Evolutionary conservation across 1,140 invertebrate species (phyloP), one percentile per base, ranked within the genome.

Genomic region (Apis dorsata): DNA sequence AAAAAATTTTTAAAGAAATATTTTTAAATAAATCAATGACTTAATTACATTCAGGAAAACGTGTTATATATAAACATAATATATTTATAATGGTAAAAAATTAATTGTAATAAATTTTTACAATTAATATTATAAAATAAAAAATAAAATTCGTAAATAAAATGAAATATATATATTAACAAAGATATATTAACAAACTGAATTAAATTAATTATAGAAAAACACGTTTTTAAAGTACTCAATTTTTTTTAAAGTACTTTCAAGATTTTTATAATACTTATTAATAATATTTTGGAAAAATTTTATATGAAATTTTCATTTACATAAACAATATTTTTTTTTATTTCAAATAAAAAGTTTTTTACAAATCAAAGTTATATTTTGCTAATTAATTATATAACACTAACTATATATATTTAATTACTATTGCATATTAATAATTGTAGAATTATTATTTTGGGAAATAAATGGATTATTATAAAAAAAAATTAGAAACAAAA

Each of bases 391-490:
- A 76, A 83, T 34, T 34, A 34, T 44, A 44, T 44, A 44, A 44
- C 5, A 85, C 75, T 83, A 28, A 24, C 5, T 44, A 49, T 85
- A 44, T 70, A 81, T 51, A 60, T 82, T 75, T 69, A 82, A 89
- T 70, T 86, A 83, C 8, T 84, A 84, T 79, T 71, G 66, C 75
- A 65, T 81, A 51, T 51, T 78, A 73, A 74, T 24, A 49, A 65
- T 65, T 21, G 28, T 55, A 51, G 60, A 53, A 73, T 81, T 65
- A 79, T 79, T 77, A 66, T 85, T 73, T 75, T 82, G 73, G 63
- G 73, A n/a, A 81, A 59, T 49, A 49, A 28, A 69, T 76, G 13
- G 34, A 53, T 34, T 53, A 34, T 5, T 49, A 24, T 1, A 63
- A 21, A 19, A 15, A 51, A 13, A 44, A 34, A 13, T 15, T 17